Conservation (phyloP, 2,113 vertebrate species). For the Menidia beryllina region DNA sequence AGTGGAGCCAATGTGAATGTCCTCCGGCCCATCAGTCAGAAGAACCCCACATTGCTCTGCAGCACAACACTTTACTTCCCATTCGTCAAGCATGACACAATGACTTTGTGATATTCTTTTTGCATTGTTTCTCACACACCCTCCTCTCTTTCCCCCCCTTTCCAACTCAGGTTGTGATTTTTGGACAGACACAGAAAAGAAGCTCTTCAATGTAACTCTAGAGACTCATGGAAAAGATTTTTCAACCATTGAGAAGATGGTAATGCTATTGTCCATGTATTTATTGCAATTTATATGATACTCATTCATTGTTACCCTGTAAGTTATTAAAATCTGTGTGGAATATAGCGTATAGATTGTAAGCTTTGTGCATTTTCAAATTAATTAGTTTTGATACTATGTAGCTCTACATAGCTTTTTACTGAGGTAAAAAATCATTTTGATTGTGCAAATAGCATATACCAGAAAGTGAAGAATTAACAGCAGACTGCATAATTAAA, state of each 20-base stretch:
- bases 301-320: background rate
- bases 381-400: background rate
- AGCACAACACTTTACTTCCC: background rate
- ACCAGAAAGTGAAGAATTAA: background rate
- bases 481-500: background rate
- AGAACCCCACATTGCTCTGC: background rate
- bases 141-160: background rate
- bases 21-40: background rate
- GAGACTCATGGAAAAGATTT: conserved; percentile 80
- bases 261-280: conserved; percentile 37
- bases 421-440: background rate
- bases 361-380: background rate
- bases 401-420: background rate
- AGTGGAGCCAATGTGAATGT: background rate
- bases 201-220: conserved; percentile 73
- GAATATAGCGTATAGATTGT: background rate
- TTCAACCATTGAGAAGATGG: conserved; percentile 78
- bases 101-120: conserved; percentile 26
- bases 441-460: background rate
- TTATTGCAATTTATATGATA: background rate
- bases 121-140: conserved; percentile 15
- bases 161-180: conserved; percentile 74
- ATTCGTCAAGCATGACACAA: background rate
- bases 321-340: background rate
- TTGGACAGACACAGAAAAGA: conserved; percentile 80